Evolutionary conservation across 2,888 invertebrate genomes (phyloP), one percentile per base, ranked within the genome.

Genomic region (Pyrgus malvae): DNA sequence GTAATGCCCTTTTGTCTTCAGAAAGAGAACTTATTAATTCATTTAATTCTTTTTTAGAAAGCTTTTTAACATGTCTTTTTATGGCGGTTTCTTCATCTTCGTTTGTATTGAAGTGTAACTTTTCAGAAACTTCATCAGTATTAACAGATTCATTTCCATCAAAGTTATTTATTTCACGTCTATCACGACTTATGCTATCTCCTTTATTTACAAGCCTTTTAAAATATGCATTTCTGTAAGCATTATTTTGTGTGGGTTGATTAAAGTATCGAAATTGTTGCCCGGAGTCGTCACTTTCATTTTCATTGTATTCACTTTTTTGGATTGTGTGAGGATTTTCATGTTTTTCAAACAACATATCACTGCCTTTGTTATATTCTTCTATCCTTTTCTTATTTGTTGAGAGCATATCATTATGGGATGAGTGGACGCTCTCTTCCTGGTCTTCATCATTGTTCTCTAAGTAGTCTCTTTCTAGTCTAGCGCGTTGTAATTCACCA

Each of bases 51-150:
- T 75, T 70, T 48, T 66, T 75, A 11, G 85, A 78, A 33, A 89
- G 69, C 58, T 83, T 85, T 69, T 81, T 82, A 6, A 88, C 79
- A 41, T 87, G 87, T 48, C 76, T 74, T 65, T 79, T 82, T 33
- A 89, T 88, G 23, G 80, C 80, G 31, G 75, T 68, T 69, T 87
- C 84, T 64, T 82, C 86, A 64, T 78, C 77, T 68, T 80, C 81
- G 48, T 64, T 72, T 17, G 21, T 27, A 17, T 38, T 54, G 16
- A 62, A 56, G 33, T 63, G 63, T 27, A 61, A 62, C 37, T 68
- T 58, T 44, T 60, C 60, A 27, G 53, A 12, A 2, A 23, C 53
- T 29, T 45, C 17, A 9, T 35, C 37, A 31, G 42, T 23, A 9
- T 14, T 46, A 37, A 31, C 27, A n/a, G 44, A 14, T 1, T 59